Evolutionary conservation across 2,888 invertebrate genomes (phyloP).

Genomic region (Trichopria drosophilae): DNA sequence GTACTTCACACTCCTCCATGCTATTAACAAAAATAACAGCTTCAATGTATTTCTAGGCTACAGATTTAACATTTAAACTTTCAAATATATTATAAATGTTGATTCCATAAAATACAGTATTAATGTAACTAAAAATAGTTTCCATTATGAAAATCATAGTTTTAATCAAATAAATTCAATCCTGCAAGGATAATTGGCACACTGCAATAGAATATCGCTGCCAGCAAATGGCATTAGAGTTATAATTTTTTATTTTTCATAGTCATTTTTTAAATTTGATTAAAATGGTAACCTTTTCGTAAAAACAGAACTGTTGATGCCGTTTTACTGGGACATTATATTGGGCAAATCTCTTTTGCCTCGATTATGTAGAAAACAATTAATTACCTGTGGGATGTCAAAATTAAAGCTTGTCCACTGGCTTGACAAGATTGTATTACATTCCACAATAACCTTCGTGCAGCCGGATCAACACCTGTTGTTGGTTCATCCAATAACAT

Average conservation of each 20-base stretch:
- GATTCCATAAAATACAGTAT: neutral
- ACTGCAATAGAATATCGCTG: no score
- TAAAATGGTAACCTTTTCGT: no score
- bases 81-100: no score
- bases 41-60: neutral
- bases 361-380: neutral
- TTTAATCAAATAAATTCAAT: no score
- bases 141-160: no score
- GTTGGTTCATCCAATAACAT: constrained; percentile 76
- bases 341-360: neutral
- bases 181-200: no score
- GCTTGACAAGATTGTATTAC: constrained; percentile 62
- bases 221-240: no score
- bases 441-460: constrained; percentile 67
- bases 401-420: constrained; percentile 63
- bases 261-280: no score
- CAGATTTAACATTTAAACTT: neutral
- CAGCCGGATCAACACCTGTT: constrained; percentile 71
- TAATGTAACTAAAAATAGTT: no score
- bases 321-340: neutral
- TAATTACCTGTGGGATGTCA: constrained; percentile 69
- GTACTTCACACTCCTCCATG: constrained; percentile 85
- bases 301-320: no score
- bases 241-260: no score
- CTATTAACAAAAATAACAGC: no score